Percentiles rank a stretch among this genome's conserved stretches.
phyloP scores from a whole-genome alignment of 2,113 vertebrate species.

The Erythrolamprus reginae region DNA sequence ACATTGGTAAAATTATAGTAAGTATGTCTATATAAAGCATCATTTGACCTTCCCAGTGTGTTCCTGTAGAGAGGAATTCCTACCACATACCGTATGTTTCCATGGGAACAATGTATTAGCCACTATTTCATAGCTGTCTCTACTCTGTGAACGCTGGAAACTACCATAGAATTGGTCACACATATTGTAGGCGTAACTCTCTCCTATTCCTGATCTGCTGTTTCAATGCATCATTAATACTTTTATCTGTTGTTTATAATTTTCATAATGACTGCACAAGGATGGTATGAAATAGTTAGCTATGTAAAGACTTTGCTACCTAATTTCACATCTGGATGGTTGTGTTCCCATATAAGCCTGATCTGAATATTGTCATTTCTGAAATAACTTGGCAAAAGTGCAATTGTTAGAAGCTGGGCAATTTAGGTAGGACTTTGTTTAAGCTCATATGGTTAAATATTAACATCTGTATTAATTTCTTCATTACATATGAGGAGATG shows the following conservation, averaged over 20 bases:
- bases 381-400: background rate
- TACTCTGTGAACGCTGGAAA: constrained; percentile 8
- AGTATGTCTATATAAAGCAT: background rate
- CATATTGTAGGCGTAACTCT: background rate
- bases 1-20: background rate
- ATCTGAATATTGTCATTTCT: background rate
- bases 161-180: constrained; percentile 1
- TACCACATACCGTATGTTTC: constrained; percentile 5
- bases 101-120: constrained; percentile 25
- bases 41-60: background rate
- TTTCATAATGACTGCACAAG: background rate
- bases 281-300: background rate
- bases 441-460: background rate
- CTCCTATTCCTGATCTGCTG: background rate
- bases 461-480: constrained; percentile 2
- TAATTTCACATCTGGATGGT: background rate
- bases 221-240: background rate
- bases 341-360: background rate
- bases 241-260: background rate
- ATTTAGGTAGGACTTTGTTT: background rate
- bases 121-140: constrained; percentile 2
- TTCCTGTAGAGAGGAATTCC: background rate
- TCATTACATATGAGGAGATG: background rate
- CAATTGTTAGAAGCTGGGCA: background rate
- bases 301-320: background rate